Evolutionary conservation across 2,888 invertebrate genomes (phyloP).

Genomic region (Pachycephus smyrnensis): DNA sequence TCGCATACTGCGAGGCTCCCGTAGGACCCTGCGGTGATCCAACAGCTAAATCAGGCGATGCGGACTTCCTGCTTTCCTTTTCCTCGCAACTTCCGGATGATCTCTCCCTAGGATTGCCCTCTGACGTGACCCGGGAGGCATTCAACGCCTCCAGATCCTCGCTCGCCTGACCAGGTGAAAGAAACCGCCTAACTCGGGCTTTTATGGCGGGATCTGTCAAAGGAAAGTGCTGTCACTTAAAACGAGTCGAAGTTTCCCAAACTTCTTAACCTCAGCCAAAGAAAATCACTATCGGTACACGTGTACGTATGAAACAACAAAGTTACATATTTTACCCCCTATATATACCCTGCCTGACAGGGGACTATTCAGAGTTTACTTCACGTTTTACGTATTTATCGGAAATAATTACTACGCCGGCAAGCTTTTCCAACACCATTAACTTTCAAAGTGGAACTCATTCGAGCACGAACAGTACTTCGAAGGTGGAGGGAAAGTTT

Average conservation of each 20-base stretch:
- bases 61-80: conserved; percentile 44
- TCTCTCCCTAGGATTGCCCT: conserved; percentile 41
- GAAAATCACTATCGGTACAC: background rate
- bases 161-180: conserved; percentile 71
- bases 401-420: background rate
- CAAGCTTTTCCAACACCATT: background rate
- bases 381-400: background rate
- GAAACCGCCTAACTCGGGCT: conserved; percentile 80
- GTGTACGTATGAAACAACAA: background rate
- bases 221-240: conserved; percentile 8
- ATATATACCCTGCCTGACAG: background rate
- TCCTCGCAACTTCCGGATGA: conserved; percentile 46
- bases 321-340: background rate
- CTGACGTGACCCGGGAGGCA: conserved; percentile 29
- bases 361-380: background rate
- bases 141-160: conserved; percentile 68
- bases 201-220: conserved; percentile 87
- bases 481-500: background rate
- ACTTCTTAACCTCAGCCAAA: background rate
- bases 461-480: background rate
- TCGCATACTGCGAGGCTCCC: conserved; percentile 62
- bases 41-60: conserved; percentile 47
- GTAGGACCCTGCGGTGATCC: conserved; percentile 52
- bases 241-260: background rate
- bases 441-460: background rate